Percentiles rank a stretch among this genome's conserved stretches.
Conservation (phyloP, 2,797 vertebrate species). For the Adrianichthys oophorus region DNA sequence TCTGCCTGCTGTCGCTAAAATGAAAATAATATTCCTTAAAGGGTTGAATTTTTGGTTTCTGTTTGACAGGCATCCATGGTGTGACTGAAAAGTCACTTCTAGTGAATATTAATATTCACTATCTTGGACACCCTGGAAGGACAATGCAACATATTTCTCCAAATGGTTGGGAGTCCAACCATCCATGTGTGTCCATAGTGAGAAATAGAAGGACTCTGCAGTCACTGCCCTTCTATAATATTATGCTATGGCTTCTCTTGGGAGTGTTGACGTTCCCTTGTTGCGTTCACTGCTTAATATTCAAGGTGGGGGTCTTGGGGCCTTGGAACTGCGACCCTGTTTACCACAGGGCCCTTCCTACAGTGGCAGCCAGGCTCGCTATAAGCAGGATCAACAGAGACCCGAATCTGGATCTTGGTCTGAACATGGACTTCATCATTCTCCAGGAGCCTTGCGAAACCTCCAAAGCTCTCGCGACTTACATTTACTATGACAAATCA, state of each 20-base stretch:
- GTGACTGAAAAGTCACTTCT: slow-evolving; percentile 22
- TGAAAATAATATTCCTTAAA: neutral
- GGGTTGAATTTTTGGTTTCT: neutral
- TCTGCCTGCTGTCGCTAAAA: neutral
- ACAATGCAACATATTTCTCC: slow-evolving; percentile 80
- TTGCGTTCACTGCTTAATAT: slow-evolving; percentile 72
- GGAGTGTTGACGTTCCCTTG: slow-evolving; percentile 74
- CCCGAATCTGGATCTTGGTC: slow-evolving; percentile 60
- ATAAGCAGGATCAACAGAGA: slow-evolving; percentile 75
- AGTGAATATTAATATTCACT: slow-evolving; percentile 61
- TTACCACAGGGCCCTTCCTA: slow-evolving; percentile 73
- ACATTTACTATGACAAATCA: slow-evolving; percentile 68
- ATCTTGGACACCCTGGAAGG: slow-evolving; percentile 53
- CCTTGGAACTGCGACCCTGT: slow-evolving; percentile 80
- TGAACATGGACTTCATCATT: slow-evolving; percentile 69
- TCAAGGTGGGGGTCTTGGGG: slow-evolving; percentile 81
- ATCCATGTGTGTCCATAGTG: slow-evolving; percentile 48
- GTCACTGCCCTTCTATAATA: slow-evolving; percentile 56
- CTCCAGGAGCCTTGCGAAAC: slow-evolving; percentile 79
- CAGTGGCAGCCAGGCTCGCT: slow-evolving; percentile 69
- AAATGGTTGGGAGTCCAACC: slow-evolving; percentile 59
- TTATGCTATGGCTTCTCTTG: slow-evolving; percentile 73
- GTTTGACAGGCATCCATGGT: slow-evolving; percentile 38
- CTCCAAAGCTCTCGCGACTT: slow-evolving; percentile 78
- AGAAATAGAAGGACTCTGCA: slow-evolving; percentile 51